These are phyloP conservation scores for Staurois parvus DNA, from an alignment of 2,797 vertebrate genomes.

Conservation along the genomic window DNA sequence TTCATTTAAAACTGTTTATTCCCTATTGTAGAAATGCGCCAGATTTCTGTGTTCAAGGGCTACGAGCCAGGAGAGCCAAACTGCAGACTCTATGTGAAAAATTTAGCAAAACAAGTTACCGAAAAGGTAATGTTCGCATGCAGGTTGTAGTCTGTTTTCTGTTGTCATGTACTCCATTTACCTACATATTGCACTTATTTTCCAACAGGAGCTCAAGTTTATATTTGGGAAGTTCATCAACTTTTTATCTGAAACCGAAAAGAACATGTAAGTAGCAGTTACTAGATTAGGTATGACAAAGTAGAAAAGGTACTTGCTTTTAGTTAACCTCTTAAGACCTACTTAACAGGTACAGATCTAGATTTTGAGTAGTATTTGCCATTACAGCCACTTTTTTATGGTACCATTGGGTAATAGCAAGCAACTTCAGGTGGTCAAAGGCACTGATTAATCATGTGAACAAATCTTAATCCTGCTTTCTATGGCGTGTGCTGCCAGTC, in stretches of 20 bases:
- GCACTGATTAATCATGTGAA: too few species aligned
- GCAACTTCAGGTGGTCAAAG: too few species aligned
- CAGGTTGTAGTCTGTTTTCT: background rate
- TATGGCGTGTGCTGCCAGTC: too few species aligned
- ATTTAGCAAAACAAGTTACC: constrained; percentile 94
- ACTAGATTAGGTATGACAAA: background rate
- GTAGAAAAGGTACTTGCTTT: too few species aligned
- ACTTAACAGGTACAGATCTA: too few species aligned
- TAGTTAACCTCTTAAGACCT: too few species aligned
- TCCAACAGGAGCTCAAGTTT: constrained; percentile 91
- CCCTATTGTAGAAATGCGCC: constrained; percentile 88
- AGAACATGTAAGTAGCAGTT: constrained; percentile 88
- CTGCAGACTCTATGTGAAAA: constrained; percentile 97
- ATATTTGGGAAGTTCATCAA: constrained; percentile 95
- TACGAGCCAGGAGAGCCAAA: constrained; percentile 96
- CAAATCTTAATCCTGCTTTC: too few species aligned
- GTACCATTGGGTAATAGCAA: too few species aligned
- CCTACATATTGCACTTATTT: constrained; percentile 10
- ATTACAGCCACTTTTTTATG: too few species aligned
- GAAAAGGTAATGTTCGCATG: constrained; percentile 84
- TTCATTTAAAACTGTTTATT: background rate
- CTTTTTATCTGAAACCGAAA: constrained; percentile 86
- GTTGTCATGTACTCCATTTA: background rate
- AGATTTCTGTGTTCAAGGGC: constrained; percentile 92
- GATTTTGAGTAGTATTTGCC: too few species aligned